Conservation (phyloP, 2,113 vertebrate genomes). For the Takifugu bimaculatus region DNA sequence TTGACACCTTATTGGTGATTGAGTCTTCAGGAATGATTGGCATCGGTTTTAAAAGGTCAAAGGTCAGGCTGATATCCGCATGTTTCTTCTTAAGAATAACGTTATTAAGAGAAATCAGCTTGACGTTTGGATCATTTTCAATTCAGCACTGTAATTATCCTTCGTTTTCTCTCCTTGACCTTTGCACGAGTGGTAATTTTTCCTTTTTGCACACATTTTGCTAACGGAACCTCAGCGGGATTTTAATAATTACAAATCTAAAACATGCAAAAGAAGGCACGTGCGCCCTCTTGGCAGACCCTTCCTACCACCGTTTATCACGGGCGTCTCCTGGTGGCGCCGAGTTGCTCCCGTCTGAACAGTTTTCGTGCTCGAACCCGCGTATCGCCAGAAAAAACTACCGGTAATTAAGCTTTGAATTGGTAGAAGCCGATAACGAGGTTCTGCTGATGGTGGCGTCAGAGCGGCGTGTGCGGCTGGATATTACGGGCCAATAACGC, state of each 20-base stretch:
- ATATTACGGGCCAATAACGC: background rate
- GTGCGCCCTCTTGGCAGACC: too few species aligned
- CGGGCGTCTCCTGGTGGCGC: too few species aligned
- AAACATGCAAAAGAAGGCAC: too few species aligned
- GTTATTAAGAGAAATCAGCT: background rate
- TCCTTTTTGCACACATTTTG: too few species aligned
- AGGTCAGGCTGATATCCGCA: conserved; percentile 11
- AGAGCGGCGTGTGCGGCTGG: background rate
- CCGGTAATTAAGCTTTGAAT: too few species aligned
- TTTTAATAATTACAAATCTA: too few species aligned
- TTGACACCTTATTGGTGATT: conserved; percentile 25
- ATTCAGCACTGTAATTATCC: background rate
- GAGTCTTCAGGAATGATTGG: conserved; percentile 21
- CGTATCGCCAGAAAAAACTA: too few species aligned
- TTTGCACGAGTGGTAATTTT: too few species aligned
- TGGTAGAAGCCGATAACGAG: background rate
- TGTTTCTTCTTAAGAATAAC: background rate
- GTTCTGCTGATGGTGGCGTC: background rate
- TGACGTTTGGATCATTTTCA: background rate
- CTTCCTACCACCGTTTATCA: too few species aligned
- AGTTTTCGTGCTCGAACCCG: too few species aligned
- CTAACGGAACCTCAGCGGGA: too few species aligned
- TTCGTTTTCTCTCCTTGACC: background rate
- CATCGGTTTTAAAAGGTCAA: conserved; percentile 30
- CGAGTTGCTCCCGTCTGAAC: too few species aligned